These are phyloP conservation scores for Gnathonemus longibarbis DNA, from an alignment of 2,113 vertebrate genomes.

Conservation along the genomic window DNA sequence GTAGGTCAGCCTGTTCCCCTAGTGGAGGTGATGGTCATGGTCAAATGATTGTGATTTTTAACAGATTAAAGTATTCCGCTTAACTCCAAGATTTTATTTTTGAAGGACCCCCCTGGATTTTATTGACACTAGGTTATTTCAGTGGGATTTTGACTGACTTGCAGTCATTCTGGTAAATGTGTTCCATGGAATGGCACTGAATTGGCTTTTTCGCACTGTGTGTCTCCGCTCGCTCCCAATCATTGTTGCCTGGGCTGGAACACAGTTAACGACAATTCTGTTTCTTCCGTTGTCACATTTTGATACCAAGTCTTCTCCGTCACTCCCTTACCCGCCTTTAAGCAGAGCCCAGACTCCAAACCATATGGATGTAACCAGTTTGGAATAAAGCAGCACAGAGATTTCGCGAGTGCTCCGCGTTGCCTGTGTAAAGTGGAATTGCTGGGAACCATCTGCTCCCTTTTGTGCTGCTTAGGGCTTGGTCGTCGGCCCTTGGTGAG, in stretches of 20 bases:
- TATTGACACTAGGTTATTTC: neutral
- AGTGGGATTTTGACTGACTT: neutral
- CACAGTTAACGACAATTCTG: neutral
- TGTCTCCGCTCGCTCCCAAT: neutral
- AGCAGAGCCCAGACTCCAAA: neutral
- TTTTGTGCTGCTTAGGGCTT: neutral
- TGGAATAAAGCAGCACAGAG: neutral
- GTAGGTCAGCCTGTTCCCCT: neutral
- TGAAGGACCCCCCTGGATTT: neutral
- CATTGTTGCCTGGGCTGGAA: neutral
- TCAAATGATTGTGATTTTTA: neutral
- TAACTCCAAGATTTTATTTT: neutral
- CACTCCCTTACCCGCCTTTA: neutral
- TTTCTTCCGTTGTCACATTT: neutral
- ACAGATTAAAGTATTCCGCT: neutral
- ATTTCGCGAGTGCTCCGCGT: fast-evolving
- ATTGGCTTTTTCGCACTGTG: neutral
- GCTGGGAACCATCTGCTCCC: neutral
- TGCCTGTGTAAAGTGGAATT: neutral
- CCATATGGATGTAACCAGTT: neutral
- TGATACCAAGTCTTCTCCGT: too few relatives aligned
- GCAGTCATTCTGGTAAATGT: neutral
- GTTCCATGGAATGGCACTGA: neutral
- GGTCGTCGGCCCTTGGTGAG: neutral
- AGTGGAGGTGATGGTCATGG: neutral